phyloP scores from a whole-genome alignment of 2,797 vertebrate species.

The Poeciliopsis paucimaculata region DNA sequence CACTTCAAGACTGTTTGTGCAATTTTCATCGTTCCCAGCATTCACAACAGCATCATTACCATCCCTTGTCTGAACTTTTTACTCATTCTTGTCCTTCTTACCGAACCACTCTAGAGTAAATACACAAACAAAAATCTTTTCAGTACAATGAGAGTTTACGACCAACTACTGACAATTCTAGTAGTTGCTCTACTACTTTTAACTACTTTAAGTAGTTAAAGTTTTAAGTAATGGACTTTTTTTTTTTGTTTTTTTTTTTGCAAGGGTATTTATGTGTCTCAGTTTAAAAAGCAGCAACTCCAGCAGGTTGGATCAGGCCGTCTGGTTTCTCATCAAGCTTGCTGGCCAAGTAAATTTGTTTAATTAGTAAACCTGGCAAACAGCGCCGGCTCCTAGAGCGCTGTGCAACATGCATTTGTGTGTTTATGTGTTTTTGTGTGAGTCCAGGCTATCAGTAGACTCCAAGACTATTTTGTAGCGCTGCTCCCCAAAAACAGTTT shows the following conservation, averaged over 20 bases:
- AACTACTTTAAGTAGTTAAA: neutral
- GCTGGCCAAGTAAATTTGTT: slow-evolving; percentile 77
- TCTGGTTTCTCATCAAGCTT: slow-evolving; percentile 61
- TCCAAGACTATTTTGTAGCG: slow-evolving; percentile 56
- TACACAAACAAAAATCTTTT: slow-evolving; percentile 36
- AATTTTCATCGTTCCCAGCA: slow-evolving; percentile 15
- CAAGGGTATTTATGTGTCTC: slow-evolving; percentile 10
- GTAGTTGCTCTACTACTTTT: too few species aligned
- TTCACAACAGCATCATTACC: slow-evolving; percentile 19
- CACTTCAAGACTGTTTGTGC: slow-evolving; percentile 20
- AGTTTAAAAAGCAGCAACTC: slow-evolving; percentile 55
- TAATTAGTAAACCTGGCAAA: slow-evolving; percentile 80
- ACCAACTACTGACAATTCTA: slow-evolving; percentile 6
- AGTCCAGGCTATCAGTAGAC: slow-evolving; percentile 55
- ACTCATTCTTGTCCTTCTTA: neutral
- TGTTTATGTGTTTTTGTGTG: slow-evolving; percentile 32
- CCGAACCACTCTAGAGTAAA: slow-evolving; percentile 12
- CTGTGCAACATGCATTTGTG: slow-evolving; percentile 31
- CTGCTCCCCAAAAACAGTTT: slow-evolving; percentile 61
- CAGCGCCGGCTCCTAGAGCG: slow-evolving; percentile 61
- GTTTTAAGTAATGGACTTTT: slow-evolving; percentile 11
- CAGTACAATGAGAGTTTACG: slow-evolving; percentile 35
- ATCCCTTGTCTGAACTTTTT: slow-evolving; percentile 24
- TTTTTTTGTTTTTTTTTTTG: slow-evolving; percentile 2
- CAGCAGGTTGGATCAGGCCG: slow-evolving; percentile 62